A percentile compares a stretch with the other conserved stretches of the same genome.
These are phyloP conservation scores for Centropus unirufus DNA, from an alignment of 2,113 vertebrate genomes.

Conservation along the genomic window DNA sequence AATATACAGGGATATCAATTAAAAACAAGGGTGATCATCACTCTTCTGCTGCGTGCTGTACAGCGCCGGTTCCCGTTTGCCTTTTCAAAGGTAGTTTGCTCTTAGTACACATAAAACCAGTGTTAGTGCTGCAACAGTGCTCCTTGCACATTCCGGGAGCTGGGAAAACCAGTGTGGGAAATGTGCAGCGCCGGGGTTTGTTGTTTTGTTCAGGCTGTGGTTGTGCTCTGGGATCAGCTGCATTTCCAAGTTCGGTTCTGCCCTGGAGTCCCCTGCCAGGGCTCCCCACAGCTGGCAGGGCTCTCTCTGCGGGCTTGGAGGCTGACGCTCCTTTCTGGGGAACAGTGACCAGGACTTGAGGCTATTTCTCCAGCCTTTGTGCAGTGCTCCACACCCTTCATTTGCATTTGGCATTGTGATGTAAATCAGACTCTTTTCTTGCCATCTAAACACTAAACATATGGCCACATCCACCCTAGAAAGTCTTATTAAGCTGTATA, in stretches of 20 bases:
- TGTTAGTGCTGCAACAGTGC: not conserved
- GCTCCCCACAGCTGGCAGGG: not conserved
- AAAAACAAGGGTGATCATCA: not conserved
- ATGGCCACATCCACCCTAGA: not conserved
- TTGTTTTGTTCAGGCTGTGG: not conserved
- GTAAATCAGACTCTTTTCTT: slow-evolving; percentile 20
- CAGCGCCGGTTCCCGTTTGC: not conserved
- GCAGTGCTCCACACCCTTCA: not conserved
- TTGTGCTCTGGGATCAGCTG: not conserved
- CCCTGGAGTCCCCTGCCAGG: not conserved
- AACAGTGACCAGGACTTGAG: not conserved
- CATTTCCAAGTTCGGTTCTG: not conserved
- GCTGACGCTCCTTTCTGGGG: not conserved
- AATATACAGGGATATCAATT: not conserved
- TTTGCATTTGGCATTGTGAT: slow-evolving; percentile 10
- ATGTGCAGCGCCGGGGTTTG: not conserved
- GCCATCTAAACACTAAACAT: slow-evolving; percentile 8
- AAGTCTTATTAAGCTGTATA: not conserved
- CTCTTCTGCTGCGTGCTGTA: not conserved
- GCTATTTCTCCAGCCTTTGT: not conserved
- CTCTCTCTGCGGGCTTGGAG: not conserved
- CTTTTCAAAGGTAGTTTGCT: not conserved
- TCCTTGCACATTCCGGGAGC: rapidly evolving
- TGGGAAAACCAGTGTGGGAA: not conserved
- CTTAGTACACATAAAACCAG: not conserved